These are phyloP conservation scores for Parauchenoglanis ngamensis DNA, from an alignment of 2,797 vertebrate species.

Conservation along the genomic window DNA sequence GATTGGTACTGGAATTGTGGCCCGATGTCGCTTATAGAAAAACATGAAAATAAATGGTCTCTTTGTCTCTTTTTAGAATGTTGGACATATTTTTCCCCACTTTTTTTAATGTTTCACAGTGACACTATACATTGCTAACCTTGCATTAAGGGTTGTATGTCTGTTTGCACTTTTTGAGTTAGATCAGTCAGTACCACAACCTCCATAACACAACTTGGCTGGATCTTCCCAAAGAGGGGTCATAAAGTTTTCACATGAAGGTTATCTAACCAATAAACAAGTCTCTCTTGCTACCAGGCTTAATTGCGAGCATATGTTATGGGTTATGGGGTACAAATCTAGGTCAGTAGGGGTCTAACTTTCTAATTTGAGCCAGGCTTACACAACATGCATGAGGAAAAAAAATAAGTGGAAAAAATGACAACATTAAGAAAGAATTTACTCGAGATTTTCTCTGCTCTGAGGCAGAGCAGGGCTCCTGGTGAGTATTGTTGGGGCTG, in stretches of 20 bases:
- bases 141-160: not conserved
- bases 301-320: slow-evolving; percentile 10
- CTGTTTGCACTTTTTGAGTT: not conserved
- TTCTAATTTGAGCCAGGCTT: slow-evolving; percentile 41
- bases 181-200: not conserved
- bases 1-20: not conserved
- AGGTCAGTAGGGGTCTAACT: slow-evolving; percentile 30
- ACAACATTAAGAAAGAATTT: slow-evolving; percentile 60
- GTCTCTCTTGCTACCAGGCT: slow-evolving; percentile 29
- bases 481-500: slow-evolving; percentile 28
- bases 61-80: not conserved
- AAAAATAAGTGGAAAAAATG: slow-evolving; percentile 53
- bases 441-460: slow-evolving; percentile 46
- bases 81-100: not conserved
- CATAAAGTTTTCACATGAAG: slow-evolving; percentile 26
- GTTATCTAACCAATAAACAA: slow-evolving; percentile 48
- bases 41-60: not conserved
- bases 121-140: not conserved
- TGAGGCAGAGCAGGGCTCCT: slow-evolving; percentile 12
- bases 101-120: not conserved
- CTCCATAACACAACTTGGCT: slow-evolving; percentile 10
- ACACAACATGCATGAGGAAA: slow-evolving; percentile 40
- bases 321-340: slow-evolving; percentile 7
- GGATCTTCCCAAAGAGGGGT: not conserved
- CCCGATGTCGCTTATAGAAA: not conserved